These are phyloP conservation scores for Drosophila ananassae DNA, from an alignment of 1,140 invertebrate genomes.

Conservation along the genomic window DNA sequence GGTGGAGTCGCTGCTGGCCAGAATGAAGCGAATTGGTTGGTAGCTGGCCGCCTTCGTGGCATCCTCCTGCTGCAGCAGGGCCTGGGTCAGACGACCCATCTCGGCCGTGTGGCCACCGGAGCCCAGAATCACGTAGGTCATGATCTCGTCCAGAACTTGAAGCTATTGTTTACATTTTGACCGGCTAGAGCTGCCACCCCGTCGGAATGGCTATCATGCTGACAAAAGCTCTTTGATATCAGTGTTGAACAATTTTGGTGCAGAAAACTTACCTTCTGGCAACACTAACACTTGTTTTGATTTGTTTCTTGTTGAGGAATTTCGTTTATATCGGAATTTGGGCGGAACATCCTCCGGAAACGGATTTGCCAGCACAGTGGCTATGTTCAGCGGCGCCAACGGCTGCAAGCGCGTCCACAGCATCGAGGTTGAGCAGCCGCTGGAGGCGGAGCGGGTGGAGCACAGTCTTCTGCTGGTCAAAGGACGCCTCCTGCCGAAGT, in stretches of 20 bases:
- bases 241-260: neutral
- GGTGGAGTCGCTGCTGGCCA: constrained; percentile 91
- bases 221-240: neutral
- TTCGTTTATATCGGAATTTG: neutral
- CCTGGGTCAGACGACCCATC: constrained; percentile 90
- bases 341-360: neutral
- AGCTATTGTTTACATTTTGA: constrained; percentile 9
- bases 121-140: constrained; percentile 85
- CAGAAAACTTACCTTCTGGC: neutral
- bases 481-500: constrained; percentile 61
- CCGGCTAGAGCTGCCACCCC: neutral
- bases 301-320: constrained; percentile 1
- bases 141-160: constrained; percentile 10
- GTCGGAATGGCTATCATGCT: too few species aligned
- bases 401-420: constrained; percentile 67
- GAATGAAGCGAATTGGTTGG: constrained; percentile 87
- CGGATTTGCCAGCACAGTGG: constrained; percentile 12
- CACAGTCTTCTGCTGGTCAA: constrained; percentile 71
- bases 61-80: constrained; percentile 86
- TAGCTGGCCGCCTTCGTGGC: constrained; percentile 85
- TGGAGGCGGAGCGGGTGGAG: constrained; percentile 58
- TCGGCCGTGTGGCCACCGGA: constrained; percentile 94
- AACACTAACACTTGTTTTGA: neutral
- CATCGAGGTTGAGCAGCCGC: constrained; percentile 66
- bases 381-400: constrained; percentile 65